phyloP scores from a whole-genome alignment of 1,140 invertebrate genomes.

The Drosophila azteca region DNA sequence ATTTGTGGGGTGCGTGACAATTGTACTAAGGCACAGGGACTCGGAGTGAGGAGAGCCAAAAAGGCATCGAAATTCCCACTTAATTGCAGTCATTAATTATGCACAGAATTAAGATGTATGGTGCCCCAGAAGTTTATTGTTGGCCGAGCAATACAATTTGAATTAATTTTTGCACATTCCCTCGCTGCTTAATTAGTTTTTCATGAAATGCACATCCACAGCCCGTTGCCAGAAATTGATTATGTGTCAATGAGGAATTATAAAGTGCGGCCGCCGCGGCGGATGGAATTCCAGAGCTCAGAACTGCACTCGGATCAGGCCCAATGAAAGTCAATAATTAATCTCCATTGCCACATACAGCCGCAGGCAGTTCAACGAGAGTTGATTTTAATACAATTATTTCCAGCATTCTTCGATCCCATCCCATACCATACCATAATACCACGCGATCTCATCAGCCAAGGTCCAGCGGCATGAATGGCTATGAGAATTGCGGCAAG shows the following conservation, averaged over 20 bases:
- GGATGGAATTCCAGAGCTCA: conserved; percentile 2
- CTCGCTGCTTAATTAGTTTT: conserved; percentile 60
- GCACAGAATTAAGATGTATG: conserved; percentile 71
- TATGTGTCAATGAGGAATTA: conserved; percentile 63
- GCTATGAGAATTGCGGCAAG: conserved; percentile 37
- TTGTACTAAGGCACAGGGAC: conserved; percentile 48
- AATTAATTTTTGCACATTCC: conserved; percentile 65
- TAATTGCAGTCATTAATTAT: conserved; percentile 76
- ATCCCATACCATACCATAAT: background rate
- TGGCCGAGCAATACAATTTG: conserved; percentile 50
- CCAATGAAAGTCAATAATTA: conserved; percentile 39
- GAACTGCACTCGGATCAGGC: no score
- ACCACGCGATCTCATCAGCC: conserved; percentile 7
- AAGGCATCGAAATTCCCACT: conserved; percentile 38
- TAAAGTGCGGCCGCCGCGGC: conserved; percentile 4
- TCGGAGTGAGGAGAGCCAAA: conserved; percentile 16
- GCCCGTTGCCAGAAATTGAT: conserved; percentile 12
- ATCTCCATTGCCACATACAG: conserved; percentile 30
- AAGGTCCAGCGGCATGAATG: conserved; percentile 35
- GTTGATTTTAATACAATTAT: conserved; percentile 65
- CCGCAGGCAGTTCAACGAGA: conserved; percentile 28
- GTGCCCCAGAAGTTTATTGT: conserved; percentile 49
- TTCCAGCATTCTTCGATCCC: conserved; percentile 11
- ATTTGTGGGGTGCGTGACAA: conserved; percentile 14
- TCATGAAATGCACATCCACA: conserved; percentile 18